A percentile compares a stretch with the other conserved stretches of the same genome.
Conservation (phyloP, 2,113 vertebrate genomes). For the Oreochromis niloticus region DNA sequence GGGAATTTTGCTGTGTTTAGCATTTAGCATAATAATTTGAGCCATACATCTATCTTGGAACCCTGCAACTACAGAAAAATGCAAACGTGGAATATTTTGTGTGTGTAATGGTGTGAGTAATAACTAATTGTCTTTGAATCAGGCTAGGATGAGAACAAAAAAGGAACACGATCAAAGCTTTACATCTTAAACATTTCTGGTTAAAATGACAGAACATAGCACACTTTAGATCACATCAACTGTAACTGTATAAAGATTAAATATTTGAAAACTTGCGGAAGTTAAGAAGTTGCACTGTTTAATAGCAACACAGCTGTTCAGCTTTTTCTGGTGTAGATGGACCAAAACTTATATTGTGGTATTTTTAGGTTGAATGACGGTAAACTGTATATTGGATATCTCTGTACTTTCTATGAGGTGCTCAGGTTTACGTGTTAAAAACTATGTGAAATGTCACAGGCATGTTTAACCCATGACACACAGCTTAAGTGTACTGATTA, state of each 20-base stretch:
- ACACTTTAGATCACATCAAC: not conserved
- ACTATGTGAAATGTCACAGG: not conserved
- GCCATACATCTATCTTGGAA: not conserved
- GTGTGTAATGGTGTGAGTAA: not conserved
- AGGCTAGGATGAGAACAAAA: not conserved
- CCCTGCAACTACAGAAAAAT: not conserved
- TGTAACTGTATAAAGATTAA: not conserved
- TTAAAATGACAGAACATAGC: not conserved
- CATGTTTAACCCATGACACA: not conserved
- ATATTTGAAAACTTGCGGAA: not conserved
- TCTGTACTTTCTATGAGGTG: not conserved
- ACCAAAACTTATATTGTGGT: not conserved
- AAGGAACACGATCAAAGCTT: not conserved
- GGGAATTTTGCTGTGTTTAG: not conserved
- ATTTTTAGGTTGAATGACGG: not conserved
- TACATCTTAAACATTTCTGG: not conserved
- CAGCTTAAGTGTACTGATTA: not conserved
- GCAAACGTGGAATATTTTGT: not conserved
- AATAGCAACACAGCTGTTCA: not conserved
- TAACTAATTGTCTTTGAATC: not conserved
- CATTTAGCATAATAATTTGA: not conserved
- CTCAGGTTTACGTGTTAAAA: not conserved
- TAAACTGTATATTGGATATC: not conserved
- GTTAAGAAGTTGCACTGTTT: not conserved
- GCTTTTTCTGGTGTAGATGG: not conserved